Evolutionary conservation across 2,113 vertebrate genomes (phyloP).

Genomic region (Taurulus bubalis): DNA sequence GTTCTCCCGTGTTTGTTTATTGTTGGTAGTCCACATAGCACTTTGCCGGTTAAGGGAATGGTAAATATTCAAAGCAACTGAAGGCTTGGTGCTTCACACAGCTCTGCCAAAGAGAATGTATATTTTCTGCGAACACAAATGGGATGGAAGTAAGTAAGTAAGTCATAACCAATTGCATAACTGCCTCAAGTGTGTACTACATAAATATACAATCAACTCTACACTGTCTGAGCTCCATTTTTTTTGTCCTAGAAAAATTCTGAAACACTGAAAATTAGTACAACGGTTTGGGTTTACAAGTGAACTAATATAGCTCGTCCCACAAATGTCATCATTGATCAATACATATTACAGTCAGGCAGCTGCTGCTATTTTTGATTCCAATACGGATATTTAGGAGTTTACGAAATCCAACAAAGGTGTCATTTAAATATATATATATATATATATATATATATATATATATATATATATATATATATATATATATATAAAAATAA

Average conservation of each 20-base stretch:
- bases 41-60: conserved; percentile 38
- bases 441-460: no score
- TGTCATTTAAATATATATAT: not conserved
- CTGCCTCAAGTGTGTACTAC: conserved; percentile 35
- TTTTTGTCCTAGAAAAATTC: conserved; percentile 34
- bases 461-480: no score
- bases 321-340: not conserved
- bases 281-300: not conserved
- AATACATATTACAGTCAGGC: not conserved
- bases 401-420: not conserved
- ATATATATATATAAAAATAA: no score
- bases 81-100: conserved; percentile 42
- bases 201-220: conserved; percentile 10
- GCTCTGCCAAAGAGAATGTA: conserved; percentile 49
- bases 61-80: conserved; percentile 52
- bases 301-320: not conserved
- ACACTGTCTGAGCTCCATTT: not conserved
- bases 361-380: not conserved
- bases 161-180: conserved; percentile 39
- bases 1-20: conserved; percentile 26
- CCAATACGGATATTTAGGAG: not conserved
- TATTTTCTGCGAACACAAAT: conserved; percentile 50
- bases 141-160: conserved; percentile 38
- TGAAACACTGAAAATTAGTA: conserved; percentile 7
- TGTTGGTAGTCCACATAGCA: conserved; percentile 27